Conservation (phyloP, 2,797 vertebrate genomes). For the Sandelia bainsii region DNA sequence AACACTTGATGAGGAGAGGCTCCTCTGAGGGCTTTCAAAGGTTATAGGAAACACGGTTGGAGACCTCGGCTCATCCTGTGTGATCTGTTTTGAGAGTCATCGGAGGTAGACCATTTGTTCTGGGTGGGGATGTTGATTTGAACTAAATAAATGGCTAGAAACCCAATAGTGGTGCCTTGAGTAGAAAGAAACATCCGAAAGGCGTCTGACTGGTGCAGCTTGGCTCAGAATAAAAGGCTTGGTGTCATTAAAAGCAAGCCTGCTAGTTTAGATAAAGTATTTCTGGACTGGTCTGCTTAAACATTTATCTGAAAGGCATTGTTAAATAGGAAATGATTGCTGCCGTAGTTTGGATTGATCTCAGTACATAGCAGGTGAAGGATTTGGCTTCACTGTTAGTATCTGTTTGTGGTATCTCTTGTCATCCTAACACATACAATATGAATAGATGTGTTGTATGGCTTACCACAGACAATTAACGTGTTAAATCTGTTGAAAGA, state of each 20-base stretch:
- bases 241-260: conserved; percentile 61
- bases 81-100: conserved; percentile 83
- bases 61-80: conserved; percentile 75
- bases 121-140: conserved; percentile 80
- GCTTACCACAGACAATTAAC: conserved; percentile 14
- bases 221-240: conserved; percentile 67
- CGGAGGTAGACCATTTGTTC: conserved; percentile 78
- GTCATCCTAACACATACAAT: conserved; percentile 18
- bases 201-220: conserved; percentile 64
- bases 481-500: conserved; percentile 8
- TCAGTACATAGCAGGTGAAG: conserved; percentile 26
- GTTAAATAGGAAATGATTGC: conserved; percentile 39
- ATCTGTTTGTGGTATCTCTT: conserved; percentile 10
- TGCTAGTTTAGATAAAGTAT: conserved; percentile 61
- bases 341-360: conserved; percentile 47
- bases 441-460: conserved; percentile 23
- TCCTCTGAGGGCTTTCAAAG: conserved; percentile 70
- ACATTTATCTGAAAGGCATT: conserved; percentile 49
- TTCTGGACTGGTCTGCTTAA: conserved; percentile 55
- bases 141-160: conserved; percentile 78
- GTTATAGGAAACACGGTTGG: conserved; percentile 72
- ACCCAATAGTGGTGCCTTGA: conserved; percentile 68
- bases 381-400: conserved; percentile 10
- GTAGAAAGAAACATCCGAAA: conserved; percentile 69
- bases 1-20: conserved; percentile 58